Percentiles rank a stretch among this genome's conserved stretches.
These are phyloP conservation scores for Yponomeuta sedellus DNA, from an alignment of 2,888 invertebrate species.

Conservation along the genomic window DNA sequence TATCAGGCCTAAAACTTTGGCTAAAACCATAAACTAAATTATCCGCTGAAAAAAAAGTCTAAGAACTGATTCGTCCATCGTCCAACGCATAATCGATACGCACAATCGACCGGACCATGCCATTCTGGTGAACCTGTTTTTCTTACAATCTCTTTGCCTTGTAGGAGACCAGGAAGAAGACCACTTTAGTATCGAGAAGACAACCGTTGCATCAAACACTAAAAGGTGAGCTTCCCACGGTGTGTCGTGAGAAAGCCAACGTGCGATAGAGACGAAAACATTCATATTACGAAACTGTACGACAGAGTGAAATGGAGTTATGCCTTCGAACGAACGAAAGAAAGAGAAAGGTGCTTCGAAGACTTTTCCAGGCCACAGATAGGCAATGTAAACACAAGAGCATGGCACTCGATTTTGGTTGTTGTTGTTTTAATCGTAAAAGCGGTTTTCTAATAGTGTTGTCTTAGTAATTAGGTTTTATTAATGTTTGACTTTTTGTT, in stretches of 20 bases:
- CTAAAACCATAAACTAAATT: too few species aligned
- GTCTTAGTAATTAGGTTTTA: not conserved
- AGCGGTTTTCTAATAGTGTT: not conserved
- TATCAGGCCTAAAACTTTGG: too few species aligned
- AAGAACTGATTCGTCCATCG: not conserved
- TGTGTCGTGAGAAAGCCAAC: constrained; percentile 34
- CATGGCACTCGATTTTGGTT: constrained; percentile 9
- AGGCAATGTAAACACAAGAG: constrained; percentile 13
- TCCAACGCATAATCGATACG: constrained; percentile 27
- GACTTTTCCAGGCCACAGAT: constrained; percentile 11
- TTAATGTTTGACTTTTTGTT: not conserved
- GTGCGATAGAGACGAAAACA: constrained; percentile 20
- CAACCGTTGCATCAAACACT: constrained; percentile 20
- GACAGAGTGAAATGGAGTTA: not conserved
- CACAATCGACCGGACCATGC: constrained; percentile 6
- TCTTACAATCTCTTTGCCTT: not conserved
- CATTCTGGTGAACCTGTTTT: not conserved
- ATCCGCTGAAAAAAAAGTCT: not conserved
- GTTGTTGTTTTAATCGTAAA: constrained; percentile 7
- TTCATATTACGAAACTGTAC: constrained; percentile 15
- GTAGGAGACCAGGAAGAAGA: not conserved
- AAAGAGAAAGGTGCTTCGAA: constrained; percentile 15
- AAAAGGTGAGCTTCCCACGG: constrained; percentile 51
- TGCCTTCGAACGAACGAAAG: not conserved
- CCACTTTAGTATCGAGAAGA: constrained; percentile 3